These are phyloP conservation scores for Caracal caracal DNA, from an alignment of 2,113 vertebrate genomes.

Conservation along the genomic window DNA sequence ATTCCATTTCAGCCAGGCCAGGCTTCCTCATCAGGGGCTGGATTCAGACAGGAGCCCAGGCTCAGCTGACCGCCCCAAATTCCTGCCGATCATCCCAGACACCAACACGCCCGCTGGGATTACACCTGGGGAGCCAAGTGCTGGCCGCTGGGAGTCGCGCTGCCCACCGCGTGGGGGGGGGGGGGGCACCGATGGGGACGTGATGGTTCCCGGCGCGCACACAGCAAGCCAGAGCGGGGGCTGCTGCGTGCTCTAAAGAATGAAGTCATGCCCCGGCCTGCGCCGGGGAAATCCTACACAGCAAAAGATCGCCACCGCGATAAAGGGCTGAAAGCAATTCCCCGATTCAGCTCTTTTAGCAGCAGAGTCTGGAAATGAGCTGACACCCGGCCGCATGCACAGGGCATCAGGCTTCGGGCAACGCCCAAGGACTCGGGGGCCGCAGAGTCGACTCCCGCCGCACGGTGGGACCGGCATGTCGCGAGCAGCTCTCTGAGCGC, in stretches of 20 bases:
- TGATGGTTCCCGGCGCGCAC: not conserved
- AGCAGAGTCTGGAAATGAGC: not conserved
- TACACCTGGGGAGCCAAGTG: accelerated
- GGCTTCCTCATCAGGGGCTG: not conserved
- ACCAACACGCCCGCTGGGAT: accelerated
- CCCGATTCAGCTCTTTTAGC: conserved; percentile 66
- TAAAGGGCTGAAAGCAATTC: conserved; percentile 69
- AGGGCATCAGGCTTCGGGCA: not conserved
- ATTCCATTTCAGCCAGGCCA: not conserved
- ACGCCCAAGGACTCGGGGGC: not conserved
- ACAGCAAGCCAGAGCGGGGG: not conserved
- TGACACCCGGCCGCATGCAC: not conserved
- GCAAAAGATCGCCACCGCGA: conserved; percentile 62
- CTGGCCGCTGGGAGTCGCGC: accelerated
- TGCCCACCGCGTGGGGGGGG: not conserved
- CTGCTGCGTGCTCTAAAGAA: not conserved
- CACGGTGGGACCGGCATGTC: not conserved
- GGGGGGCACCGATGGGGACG: not conserved
- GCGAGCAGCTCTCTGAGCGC: not conserved
- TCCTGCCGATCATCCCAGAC: not conserved
- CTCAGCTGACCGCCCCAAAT: not conserved
- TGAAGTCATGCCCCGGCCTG: conserved; percentile 66
- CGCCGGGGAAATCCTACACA: conserved; percentile 45
- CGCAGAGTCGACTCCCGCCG: not conserved
- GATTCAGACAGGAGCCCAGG: not conserved